A percentile compares a stretch with the other conserved stretches of the same genome.
phyloP scores from a whole-genome alignment of 2,113 vertebrate genomes.

The Lophochroa leadbeateri region DNA sequence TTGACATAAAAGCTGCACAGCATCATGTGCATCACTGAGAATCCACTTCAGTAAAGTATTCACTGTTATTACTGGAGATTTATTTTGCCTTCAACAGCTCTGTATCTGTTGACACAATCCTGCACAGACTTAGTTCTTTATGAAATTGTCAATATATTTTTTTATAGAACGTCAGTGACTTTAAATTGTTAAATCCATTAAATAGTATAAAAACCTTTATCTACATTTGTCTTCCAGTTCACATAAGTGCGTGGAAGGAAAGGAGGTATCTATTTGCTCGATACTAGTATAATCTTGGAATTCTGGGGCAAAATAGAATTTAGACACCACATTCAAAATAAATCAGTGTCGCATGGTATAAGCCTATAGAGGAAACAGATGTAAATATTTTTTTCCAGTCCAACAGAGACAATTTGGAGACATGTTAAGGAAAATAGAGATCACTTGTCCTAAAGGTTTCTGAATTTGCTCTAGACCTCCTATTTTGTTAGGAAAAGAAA shows the following conservation, averaged over 20 bases:
- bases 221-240: not conserved
- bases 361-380: slow-evolving; percentile 36
- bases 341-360: slow-evolving; percentile 16
- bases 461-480: slow-evolving; percentile 50
- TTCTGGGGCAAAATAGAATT: slow-evolving; percentile 8
- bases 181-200: not conserved
- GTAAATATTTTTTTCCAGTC: slow-evolving; percentile 67
- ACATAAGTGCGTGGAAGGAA: not conserved
- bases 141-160: not conserved
- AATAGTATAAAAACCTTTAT: not conserved
- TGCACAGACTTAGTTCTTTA: not conserved
- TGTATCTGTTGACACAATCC: not conserved
- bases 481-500: slow-evolving; percentile 46
- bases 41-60: not conserved
- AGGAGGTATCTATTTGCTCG: not conserved
- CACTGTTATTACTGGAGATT: not conserved
- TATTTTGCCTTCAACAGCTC: not conserved
- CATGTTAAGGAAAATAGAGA: slow-evolving; percentile 49
- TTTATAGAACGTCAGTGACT: not conserved
- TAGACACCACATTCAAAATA: slow-evolving; percentile 21
- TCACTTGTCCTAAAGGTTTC: slow-evolving; percentile 38
- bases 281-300: slow-evolving; percentile 11
- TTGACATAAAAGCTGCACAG: not conserved
- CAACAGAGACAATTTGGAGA: slow-evolving; percentile 39
- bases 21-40: not conserved